phyloP scores from a whole-genome alignment of 1,140 invertebrate species.

The Himalopsyche phryganea region DNA sequence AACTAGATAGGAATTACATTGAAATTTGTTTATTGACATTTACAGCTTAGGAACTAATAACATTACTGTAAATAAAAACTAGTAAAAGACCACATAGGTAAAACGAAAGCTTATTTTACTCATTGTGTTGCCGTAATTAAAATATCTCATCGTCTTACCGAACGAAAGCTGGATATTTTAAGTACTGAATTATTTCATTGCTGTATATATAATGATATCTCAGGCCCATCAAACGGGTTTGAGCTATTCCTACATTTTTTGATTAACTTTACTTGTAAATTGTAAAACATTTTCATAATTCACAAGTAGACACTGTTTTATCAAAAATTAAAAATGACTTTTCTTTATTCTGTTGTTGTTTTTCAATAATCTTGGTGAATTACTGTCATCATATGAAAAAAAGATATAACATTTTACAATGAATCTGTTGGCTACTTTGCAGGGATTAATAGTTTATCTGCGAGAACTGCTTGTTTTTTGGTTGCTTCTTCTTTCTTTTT shows the following conservation, averaged over 20 bases:
- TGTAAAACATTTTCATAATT: constrained; percentile 33
- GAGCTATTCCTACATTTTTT: constrained; percentile 32
- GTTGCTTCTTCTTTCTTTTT: too few relatives aligned
- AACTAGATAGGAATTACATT: constrained; percentile 26
- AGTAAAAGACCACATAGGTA: constrained; percentile 29
- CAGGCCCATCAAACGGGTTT: constrained; percentile 4
- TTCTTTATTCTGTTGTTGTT: too few relatives aligned
- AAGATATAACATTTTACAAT: too few relatives aligned
- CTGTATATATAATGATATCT: constrained; percentile 26
- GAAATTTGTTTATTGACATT: constrained; percentile 30
- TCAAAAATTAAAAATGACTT: constrained; percentile 2
- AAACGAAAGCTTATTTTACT: constrained; percentile 25
- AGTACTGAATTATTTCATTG: constrained; percentile 19
- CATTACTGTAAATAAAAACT: constrained; percentile 26
- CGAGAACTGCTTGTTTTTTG: too few relatives aligned
- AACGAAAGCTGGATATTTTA: not conserved
- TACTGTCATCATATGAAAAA: too few relatives aligned
- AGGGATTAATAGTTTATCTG: too few relatives aligned
- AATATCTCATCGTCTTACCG: too few relatives aligned
- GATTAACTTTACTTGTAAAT: constrained; percentile 32
- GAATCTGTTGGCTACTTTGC: too few relatives aligned
- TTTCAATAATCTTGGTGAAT: too few relatives aligned
- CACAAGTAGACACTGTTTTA: constrained; percentile 34
- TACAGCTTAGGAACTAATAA: constrained; percentile 17
- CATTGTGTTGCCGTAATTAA: too few relatives aligned